phyloP scores from a whole-genome alignment of 2,113 vertebrate genomes.

The Pachycephala philippinensis region DNA sequence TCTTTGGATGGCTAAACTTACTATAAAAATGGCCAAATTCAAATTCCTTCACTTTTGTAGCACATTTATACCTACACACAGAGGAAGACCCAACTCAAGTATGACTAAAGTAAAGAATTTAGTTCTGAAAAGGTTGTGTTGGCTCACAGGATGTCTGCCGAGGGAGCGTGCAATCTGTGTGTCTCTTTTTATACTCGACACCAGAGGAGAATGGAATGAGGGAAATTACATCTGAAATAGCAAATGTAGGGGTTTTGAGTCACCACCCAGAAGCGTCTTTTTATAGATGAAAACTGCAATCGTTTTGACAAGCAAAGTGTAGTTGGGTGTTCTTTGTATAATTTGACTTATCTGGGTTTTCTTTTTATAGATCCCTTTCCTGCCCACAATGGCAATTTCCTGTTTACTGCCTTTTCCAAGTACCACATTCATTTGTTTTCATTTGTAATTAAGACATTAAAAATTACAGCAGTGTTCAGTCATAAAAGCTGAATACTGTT shows the following conservation, averaged over 20 bases:
- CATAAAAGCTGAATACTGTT: not conserved
- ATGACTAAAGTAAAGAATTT: not conserved
- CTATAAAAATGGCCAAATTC: not conserved
- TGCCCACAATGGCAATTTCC: not conserved
- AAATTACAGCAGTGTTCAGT: not conserved
- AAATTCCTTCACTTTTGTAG: not conserved
- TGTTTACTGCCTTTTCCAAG: conserved; percentile 13
- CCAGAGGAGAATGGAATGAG: conserved; percentile 29
- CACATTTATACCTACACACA: not conserved
- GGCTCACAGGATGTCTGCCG: not conserved
- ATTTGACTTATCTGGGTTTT: conserved; percentile 53
- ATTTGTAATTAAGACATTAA: conserved; percentile 33
- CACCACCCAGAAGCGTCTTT: conserved; percentile 54
- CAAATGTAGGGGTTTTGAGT: conserved; percentile 56
- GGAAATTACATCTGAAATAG: conserved; percentile 57
- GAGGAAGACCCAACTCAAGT: not conserved
- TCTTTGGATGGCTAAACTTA: not conserved
- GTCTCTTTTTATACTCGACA: conserved; percentile 44
- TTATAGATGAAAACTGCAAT: conserved; percentile 61
- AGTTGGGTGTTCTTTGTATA: not conserved
- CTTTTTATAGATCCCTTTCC: conserved; percentile 42
- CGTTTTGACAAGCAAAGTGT: conserved; percentile 36
- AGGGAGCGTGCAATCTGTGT: not conserved
- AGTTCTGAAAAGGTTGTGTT: conserved; percentile 7
- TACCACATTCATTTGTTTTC: not conserved